Conservation (phyloP, 2,797 vertebrate species). For the Falco rusticolus region DNA sequence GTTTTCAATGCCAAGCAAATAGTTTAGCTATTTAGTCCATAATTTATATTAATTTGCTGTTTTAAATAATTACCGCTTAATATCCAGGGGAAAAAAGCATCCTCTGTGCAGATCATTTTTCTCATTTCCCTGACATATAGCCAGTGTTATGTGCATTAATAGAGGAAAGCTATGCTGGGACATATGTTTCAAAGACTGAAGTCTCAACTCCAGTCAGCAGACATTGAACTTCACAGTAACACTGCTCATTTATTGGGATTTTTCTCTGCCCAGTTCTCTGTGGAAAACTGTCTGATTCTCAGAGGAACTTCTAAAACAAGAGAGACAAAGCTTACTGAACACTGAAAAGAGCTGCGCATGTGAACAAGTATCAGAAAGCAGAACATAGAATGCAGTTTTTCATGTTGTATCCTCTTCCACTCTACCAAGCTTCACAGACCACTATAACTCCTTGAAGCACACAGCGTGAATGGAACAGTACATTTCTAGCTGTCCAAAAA, state of each 20-base stretch:
- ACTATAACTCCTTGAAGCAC: not conserved
- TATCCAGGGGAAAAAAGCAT: not conserved
- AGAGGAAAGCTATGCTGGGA: not conserved
- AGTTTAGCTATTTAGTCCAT: conserved; percentile 12
- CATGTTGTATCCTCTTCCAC: not conserved
- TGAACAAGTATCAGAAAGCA: conserved; percentile 3
- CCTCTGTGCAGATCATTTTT: not conserved
- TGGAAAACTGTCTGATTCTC: not conserved
- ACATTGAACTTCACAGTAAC: not conserved
- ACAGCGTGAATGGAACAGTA: not conserved
- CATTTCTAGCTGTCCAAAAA: not conserved
- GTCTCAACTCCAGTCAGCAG: not conserved
- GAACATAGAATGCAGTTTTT: not conserved
- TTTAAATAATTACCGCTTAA: not conserved
- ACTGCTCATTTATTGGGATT: not conserved
- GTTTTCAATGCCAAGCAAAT: conserved; percentile 15
- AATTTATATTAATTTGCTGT: not conserved
- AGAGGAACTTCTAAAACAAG: not conserved
- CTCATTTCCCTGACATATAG: not conserved
- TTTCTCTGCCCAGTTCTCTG: not conserved
- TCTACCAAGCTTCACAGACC: not conserved
- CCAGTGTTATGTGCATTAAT: not conserved
- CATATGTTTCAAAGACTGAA: not conserved
- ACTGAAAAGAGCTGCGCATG: not conserved
- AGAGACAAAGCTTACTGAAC: not conserved